Evolutionary conservation across 1,140 invertebrate species (phyloP), one percentile per base, ranked within the genome.

Genomic region (Hestina assimilis): DNA sequence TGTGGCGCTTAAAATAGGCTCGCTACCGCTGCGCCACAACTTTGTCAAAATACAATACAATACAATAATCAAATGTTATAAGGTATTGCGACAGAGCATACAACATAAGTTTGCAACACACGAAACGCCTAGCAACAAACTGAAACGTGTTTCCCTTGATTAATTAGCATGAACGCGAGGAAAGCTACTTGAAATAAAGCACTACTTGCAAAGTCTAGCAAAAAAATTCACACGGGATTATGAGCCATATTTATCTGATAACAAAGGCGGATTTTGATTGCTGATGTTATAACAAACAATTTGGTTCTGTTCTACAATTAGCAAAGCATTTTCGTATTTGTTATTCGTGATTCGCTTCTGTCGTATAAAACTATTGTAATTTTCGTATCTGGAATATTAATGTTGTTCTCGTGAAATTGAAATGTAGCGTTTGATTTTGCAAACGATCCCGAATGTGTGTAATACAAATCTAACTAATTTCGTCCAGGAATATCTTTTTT

Each of bases 21-120:
- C n/a, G n/a, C n/a, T n/a, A n/a, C n/a, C n/a, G n/a, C n/a, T n/a
- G n/a, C n/a, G n/a, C n/a, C n/a, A n/a, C n/a, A n/a, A n/a, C n/a
- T n/a, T n/a, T n/a, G n/a, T n/a, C n/a, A n/a, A n/a, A n/a, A n/a
- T n/a, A n/a, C n/a, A n/a, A n/a, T n/a, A n/a, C n/a, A n/a, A n/a
- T 46, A 70, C 74, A 71, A 75, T 72, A 76, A 85, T 83, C 78
- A 79, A 84, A 83, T 79, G 79, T 73, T 65, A 73, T 67, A 62
- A 63, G 72, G 75, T 78, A 75, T 50, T 60, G 66, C 64, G 62
- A 62, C 74, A 68, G 63, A 69, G 72, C 71, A 70, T 74, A 74
- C 33, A 75, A 63, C 41, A 61, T 52, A 57, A 70, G 60, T 63
- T 60, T 48, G 50, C 54, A 53, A 56, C 63, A 45, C 29, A 29